phyloP scores from a whole-genome alignment of 1,140 invertebrate species.

The Sinonovacula constricta region DNA sequence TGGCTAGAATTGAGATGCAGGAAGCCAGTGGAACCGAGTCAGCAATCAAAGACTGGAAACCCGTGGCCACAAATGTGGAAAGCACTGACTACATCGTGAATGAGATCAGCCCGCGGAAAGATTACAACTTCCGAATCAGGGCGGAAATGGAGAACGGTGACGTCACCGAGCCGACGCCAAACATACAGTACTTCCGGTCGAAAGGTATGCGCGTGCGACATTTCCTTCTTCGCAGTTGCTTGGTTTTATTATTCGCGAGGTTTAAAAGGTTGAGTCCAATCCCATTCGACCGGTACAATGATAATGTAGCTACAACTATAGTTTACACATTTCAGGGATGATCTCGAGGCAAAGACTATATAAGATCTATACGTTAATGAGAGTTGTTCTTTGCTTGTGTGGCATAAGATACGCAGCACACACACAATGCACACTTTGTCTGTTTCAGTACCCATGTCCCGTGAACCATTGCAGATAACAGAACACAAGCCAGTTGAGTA shows the following conservation, averaged over 20 bases:
- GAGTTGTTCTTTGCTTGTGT: too few species aligned
- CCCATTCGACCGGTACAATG: too few species aligned
- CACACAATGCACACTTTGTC: too few species aligned
- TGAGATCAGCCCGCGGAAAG: conserved; percentile 67
- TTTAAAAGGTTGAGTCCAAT: too few species aligned
- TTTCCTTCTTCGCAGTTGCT: too few species aligned
- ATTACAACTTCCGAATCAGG: conserved; percentile 71
- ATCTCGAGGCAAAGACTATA: too few species aligned
- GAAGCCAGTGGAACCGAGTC: conserved; percentile 57
- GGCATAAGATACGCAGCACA: too few species aligned
- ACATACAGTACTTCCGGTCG: conserved; percentile 68
- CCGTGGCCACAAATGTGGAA: conserved; percentile 66
- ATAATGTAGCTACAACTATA: too few species aligned
- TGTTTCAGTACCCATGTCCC: conserved; percentile 51
- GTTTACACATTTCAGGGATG: too few species aligned
- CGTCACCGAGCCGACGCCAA: conserved; percentile 73
- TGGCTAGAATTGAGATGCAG: conserved; percentile 60
- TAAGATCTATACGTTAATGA: too few species aligned
- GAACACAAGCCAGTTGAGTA: conserved; percentile 56
- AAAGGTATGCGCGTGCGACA: conserved; percentile 54
- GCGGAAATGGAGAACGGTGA: conserved; percentile 91
- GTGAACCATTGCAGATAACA: conserved; percentile 23
- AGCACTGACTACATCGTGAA: conserved; percentile 61
- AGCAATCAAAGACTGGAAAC: conserved; percentile 67
- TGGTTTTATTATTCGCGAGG: too few species aligned